These are phyloP conservation scores for Gambusia holbrooki DNA, from an alignment of 2,113 vertebrate genomes.

Conservation along the genomic window DNA sequence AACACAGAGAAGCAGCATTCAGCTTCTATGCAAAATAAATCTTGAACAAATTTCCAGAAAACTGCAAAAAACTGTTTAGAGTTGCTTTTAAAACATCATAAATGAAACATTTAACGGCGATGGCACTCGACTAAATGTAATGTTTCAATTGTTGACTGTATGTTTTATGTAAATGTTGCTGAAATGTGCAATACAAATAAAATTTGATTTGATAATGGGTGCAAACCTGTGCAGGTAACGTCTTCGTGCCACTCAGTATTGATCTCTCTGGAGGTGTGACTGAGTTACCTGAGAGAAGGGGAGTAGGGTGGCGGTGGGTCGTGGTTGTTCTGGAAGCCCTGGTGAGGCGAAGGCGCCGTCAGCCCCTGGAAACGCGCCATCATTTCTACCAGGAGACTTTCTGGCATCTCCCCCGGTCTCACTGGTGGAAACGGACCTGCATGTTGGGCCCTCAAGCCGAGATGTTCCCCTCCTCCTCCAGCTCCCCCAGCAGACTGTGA, in stretches of 20 bases:
- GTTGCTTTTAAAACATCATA: too few relatives aligned
- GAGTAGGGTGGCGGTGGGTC: slow-evolving; percentile 49
- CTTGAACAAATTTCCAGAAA: too few relatives aligned
- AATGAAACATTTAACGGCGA: too few relatives aligned
- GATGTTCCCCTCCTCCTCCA: background rate
- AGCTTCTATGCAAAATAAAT: too few relatives aligned
- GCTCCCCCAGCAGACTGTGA: background rate
- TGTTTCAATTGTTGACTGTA: too few relatives aligned
- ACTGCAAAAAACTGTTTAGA: too few relatives aligned
- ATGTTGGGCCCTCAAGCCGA: background rate
- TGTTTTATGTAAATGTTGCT: too few relatives aligned
- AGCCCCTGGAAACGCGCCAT: slow-evolving; percentile 56
- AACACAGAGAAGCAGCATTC: too few relatives aligned
- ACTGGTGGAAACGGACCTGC: background rate
- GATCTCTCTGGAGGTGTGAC: background rate
- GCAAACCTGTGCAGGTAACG: background rate
- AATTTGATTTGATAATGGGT: too few relatives aligned
- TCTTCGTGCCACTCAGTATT: background rate
- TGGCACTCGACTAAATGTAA: too few relatives aligned
- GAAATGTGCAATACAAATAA: too few relatives aligned
- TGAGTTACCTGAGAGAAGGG: slow-evolving; percentile 40
- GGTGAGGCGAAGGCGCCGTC: background rate
- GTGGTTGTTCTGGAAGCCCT: background rate
- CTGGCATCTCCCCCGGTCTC: slow-evolving; percentile 46
- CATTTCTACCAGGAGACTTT: slow-evolving; percentile 66